These are phyloP conservation scores for Hippocampus barbouri DNA, from an alignment of 2,113 vertebrate genomes.

Conservation along the genomic window DNA sequence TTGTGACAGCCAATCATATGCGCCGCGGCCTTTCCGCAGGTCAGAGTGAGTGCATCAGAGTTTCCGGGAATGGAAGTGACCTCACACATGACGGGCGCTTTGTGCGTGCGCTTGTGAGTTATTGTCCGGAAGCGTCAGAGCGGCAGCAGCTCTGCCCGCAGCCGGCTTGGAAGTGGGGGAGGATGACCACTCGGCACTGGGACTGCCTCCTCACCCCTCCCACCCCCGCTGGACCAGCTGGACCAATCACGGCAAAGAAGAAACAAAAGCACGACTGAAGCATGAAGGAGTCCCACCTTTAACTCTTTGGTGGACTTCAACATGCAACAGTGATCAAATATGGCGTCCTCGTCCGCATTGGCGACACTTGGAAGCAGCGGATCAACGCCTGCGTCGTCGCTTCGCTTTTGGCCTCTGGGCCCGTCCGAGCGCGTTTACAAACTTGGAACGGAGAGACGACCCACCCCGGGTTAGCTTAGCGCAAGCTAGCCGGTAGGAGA, in stretches of 20 bases:
- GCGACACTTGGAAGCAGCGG: no score
- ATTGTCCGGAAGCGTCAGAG: neutral
- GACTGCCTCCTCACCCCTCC: neutral
- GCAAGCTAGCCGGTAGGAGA: no score
- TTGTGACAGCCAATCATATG: neutral
- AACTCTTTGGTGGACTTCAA: neutral
- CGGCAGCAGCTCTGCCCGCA: neutral
- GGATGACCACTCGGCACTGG: neutral
- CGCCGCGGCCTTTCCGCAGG: constrained; percentile 9
- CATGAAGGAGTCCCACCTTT: neutral
- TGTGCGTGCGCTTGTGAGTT: neutral
- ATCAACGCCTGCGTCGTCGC: no score
- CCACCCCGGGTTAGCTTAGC: no score
- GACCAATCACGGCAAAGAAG: neutral
- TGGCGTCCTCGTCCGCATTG: no score
- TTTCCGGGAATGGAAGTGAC: constrained; percentile 22
- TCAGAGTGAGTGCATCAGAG: neutral
- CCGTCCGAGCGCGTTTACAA: no score
- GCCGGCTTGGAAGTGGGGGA: neutral
- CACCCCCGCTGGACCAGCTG: neutral
- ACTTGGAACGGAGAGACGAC: no score
- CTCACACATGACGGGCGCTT: neutral
- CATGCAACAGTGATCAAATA: neutral
- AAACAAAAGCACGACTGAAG: neutral
- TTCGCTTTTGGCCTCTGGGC: no score